phyloP scores from a whole-genome alignment of 37 sponge, comb jelly and placozoan species.

The Beroe forskalii region DNA sequence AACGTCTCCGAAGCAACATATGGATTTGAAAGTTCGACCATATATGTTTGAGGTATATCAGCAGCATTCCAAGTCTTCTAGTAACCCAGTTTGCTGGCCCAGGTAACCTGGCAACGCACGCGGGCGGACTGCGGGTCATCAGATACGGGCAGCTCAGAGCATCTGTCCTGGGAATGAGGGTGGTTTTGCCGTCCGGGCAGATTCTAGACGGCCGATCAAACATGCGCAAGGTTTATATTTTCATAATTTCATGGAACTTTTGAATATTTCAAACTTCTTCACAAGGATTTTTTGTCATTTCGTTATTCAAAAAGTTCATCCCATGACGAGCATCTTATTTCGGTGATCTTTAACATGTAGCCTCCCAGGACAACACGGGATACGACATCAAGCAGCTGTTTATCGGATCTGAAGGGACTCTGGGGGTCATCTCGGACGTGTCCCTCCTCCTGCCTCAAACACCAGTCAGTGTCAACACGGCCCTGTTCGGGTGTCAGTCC shows the following conservation, averaged over 20 bases:
- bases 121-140: conserved; percentile 89
- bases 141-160: conserved; percentile 92
- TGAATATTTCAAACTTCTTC: too few species aligned
- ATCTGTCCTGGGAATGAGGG: conserved; percentile 87
- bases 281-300: too few species aligned
- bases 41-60: too few species aligned
- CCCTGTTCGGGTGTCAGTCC: conserved; percentile 75
- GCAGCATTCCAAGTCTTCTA: too few species aligned
- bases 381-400: conserved; percentile 98
- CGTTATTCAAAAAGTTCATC: too few species aligned
- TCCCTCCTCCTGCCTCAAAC: conserved; percentile 76
- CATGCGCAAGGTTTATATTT: conserved; percentile 89
- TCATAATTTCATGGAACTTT: too few species aligned
- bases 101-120: conserved; percentile 89
- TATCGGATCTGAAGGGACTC: conserved; percentile 95
- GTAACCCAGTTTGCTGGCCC: too few species aligned
- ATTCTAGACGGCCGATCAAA: conserved; percentile 79
- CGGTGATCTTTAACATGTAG: too few species aligned
- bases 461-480: conserved; percentile 83
- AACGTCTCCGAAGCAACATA: too few species aligned
- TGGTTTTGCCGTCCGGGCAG: conserved; percentile 78
- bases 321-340: too few species aligned
- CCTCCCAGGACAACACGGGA: conserved; percentile 67
- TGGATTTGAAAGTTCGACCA: too few species aligned
- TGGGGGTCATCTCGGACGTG: conserved; percentile 88